Evolutionary conservation across 2,113 vertebrate genomes (phyloP).

Genomic region (Turdus rufiventris): DNA sequence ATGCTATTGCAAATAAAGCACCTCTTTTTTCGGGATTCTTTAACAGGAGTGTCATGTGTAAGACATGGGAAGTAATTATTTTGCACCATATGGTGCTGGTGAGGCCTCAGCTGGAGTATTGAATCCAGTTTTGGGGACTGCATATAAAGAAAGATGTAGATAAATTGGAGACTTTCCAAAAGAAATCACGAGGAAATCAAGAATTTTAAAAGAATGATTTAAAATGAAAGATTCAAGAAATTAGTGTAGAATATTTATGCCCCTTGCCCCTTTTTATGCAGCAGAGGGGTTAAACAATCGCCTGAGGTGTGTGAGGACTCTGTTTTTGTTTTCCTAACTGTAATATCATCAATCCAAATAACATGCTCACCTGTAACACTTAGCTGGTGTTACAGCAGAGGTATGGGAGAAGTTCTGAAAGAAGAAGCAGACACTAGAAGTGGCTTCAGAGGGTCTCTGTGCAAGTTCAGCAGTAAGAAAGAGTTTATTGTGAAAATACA

Average conservation of each 20-base stretch:
- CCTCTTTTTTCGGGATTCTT: conserved; percentile 52
- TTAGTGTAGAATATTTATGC: not conserved
- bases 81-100: conserved; percentile 66
- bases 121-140: conserved; percentile 61
- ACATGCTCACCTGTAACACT: not conserved
- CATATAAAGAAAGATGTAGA: conserved; percentile 60
- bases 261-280: not conserved
- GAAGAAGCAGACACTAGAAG: not conserved
- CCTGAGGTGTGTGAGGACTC: not conserved
- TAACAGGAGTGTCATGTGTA: conserved; percentile 67
- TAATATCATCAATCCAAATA: not conserved
- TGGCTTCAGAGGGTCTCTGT: not conserved
- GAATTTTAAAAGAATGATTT: conserved; percentile 12
- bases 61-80: conserved; percentile 71
- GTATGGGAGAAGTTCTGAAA: not conserved
- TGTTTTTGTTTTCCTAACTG: not conserved
- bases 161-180: conserved; percentile 60
- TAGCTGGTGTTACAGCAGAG: not conserved
- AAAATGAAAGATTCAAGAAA: not conserved
- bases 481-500: not conserved
- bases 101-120: conserved; percentile 66
- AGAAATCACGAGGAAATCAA: conserved; percentile 44
- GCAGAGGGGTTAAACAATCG: not conserved
- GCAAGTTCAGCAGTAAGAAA: not conserved
- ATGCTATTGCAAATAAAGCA: conserved; percentile 52